A percentile compares a stretch with the other conserved stretches of the same genome.
phyloP scores from a whole-genome alignment of 1,140 invertebrate species.

The Calosoma granatense region DNA sequence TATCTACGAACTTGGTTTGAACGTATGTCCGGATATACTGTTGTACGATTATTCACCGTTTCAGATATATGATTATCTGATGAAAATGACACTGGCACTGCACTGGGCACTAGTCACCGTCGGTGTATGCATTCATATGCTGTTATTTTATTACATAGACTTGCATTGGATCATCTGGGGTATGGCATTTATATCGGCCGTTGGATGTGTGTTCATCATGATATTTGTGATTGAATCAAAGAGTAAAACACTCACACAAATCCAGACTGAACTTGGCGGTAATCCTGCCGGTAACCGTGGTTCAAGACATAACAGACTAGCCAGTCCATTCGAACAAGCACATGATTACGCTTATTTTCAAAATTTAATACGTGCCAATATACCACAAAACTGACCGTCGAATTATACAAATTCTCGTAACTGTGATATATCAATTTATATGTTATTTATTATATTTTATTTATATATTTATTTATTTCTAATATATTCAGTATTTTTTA shows the following conservation, averaged over 20 bases:
- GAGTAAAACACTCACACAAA: slow-evolving; percentile 21
- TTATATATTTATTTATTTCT: too few relatives aligned
- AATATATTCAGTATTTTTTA: slow-evolving; percentile 19
- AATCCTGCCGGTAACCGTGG: slow-evolving; percentile 24
- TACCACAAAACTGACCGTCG: neutral
- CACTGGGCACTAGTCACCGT: slow-evolving; percentile 18
- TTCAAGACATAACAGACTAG: neutral
- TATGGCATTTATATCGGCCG: slow-evolving; percentile 12
- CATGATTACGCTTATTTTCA: neutral
- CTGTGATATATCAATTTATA: too few relatives aligned
- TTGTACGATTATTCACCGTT: slow-evolving; percentile 18
- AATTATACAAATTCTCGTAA: slow-evolving; percentile 2
- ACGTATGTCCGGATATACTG: slow-evolving; percentile 15
- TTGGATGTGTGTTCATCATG: slow-evolving; percentile 16
- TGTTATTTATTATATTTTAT: too few relatives aligned
- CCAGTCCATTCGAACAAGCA: neutral
- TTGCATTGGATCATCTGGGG: slow-evolving; percentile 7
- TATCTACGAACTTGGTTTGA: slow-evolving; percentile 18
- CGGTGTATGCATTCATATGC: slow-evolving; percentile 11
- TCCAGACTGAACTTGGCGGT: slow-evolving; percentile 23
- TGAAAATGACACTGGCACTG: slow-evolving; percentile 10
- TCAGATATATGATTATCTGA: slow-evolving; percentile 17
- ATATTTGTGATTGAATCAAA: slow-evolving; percentile 21
- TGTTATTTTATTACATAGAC: neutral
- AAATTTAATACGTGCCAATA: neutral